Base-by-base conservation (phyloP, 2,113 vertebrate genomes). In the Pandion haliaetus region DNA sequence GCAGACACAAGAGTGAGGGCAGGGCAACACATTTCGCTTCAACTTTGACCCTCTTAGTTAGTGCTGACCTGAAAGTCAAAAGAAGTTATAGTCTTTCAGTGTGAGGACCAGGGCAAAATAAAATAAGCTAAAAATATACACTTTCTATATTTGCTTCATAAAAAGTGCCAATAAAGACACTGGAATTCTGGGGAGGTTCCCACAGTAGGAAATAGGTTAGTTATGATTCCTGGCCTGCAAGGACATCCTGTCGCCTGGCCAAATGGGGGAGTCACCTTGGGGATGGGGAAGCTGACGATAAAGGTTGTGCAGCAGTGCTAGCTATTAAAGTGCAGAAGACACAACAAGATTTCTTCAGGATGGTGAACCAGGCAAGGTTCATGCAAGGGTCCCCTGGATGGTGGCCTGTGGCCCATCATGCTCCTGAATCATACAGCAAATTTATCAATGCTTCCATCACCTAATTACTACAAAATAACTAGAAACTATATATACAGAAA, bases 351-450 rank as follows among this genome's bases (percentile, higher is more conserved):
- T 86, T 92, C 62, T 72, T 76, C 49, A 61, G 49, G 32, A 17
- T 44, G 32, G 2, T 65, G 62, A 69, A 79, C 6, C 4, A 67
- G 24, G 47, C 25, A 59, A 86, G 5, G n/a, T 82, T 67, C 47
- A 76, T 76, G 36, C 57, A 67, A 63, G 23, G 25, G 9, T 76
- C 5, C 4, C 34, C 25, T 83, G 63, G 26, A 55, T n/a, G 8
- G 29, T 52, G 49, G 29, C 9, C 40, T 6, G 5, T 66, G 42
- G 5, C 17, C 31, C 1, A 0, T 28, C 31, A 20, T 25, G 7
- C 14, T 82, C 25, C 90, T 72, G 47, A 86, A 55, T 59, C 28
- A 78, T 6, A 45, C 8, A 63, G 24, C 5, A 79, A 76, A 59
- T 88, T 17, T 69, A 58, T 65, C 6, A 55, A 47, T 40, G 10